Conservation (phyloP, 2,113 vertebrate species). For the Oncorhynchus masou region DNA sequence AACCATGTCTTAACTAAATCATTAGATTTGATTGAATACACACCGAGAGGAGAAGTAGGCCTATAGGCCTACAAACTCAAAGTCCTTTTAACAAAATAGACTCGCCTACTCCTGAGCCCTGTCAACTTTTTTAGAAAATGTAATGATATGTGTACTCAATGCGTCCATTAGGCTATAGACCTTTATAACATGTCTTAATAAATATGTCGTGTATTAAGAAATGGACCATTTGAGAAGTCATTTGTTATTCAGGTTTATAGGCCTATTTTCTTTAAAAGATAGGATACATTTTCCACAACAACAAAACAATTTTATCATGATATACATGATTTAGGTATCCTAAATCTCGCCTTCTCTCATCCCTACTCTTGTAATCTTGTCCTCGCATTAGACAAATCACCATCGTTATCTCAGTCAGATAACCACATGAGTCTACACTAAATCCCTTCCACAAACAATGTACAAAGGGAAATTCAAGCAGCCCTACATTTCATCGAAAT, state of each 20-base stretch:
- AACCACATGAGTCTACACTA: background rate
- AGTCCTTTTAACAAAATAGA: background rate
- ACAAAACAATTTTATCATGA: background rate
- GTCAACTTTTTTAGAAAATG: background rate
- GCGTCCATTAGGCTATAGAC: background rate
- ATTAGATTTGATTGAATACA: background rate
- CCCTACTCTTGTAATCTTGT: conserved; percentile 19
- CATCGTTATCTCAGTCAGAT: conserved; percentile 20
- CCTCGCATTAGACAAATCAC: conserved; percentile 5
- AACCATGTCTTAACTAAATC: background rate
- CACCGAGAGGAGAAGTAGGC: background rate
- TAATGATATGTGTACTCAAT: background rate
- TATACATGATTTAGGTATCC: background rate
- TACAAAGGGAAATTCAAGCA: too few species aligned
- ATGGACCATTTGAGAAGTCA: too few species aligned
- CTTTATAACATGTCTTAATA: too few species aligned
- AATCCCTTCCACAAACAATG: too few species aligned
- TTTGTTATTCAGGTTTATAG: too few species aligned
- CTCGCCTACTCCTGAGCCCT: background rate
- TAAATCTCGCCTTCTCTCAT: background rate
- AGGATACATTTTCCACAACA: too few species aligned
- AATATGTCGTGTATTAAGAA: too few species aligned
- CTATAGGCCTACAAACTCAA: too few species aligned
- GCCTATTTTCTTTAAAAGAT: too few species aligned
- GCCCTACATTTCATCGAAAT: too few species aligned